These are phyloP conservation scores for Chydorus sphaericus DNA, from an alignment of 2,888 invertebrate genomes.

Conservation along the genomic window DNA sequence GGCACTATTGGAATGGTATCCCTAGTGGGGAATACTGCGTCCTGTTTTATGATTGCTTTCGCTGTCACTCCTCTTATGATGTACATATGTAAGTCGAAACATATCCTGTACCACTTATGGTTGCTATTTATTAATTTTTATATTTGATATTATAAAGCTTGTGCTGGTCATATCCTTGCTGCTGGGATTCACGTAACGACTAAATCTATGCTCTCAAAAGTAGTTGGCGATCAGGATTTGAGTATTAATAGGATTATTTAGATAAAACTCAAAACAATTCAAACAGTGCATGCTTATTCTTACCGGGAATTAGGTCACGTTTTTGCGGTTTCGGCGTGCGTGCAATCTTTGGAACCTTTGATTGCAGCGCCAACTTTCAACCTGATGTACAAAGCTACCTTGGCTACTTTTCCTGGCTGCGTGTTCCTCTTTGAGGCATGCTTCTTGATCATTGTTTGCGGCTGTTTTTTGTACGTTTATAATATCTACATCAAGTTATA, in stretches of 20 bases:
- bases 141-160: too few relatives aligned
- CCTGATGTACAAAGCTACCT: constrained; percentile 7
- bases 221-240: constrained; percentile 6
- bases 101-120: too few relatives aligned
- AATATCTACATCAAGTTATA: too few relatives aligned
- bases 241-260: too few relatives aligned
- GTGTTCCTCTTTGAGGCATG: constrained; percentile 10
- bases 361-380: constrained; percentile 3
- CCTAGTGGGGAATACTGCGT: not conserved
- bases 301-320: not conserved
- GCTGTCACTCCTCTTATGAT: not conserved
- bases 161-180: not conserved
- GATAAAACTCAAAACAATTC: too few relatives aligned
- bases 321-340: constrained; percentile 9
- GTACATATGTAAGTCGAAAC: not conserved
- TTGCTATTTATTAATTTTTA: too few relatives aligned
- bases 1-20: not conserved
- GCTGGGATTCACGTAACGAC: constrained; percentile 5
- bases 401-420: constrained; percentile 11
- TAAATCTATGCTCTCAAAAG: constrained; percentile 10
- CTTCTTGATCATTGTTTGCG: too few relatives aligned
- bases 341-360: constrained; percentile 11
- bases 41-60: not conserved
- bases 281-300: too few relatives aligned
- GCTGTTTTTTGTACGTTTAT: too few relatives aligned